Evolutionary conservation across 2,113 vertebrate genomes (phyloP).

Genomic region (Mastomys coucha): DNA sequence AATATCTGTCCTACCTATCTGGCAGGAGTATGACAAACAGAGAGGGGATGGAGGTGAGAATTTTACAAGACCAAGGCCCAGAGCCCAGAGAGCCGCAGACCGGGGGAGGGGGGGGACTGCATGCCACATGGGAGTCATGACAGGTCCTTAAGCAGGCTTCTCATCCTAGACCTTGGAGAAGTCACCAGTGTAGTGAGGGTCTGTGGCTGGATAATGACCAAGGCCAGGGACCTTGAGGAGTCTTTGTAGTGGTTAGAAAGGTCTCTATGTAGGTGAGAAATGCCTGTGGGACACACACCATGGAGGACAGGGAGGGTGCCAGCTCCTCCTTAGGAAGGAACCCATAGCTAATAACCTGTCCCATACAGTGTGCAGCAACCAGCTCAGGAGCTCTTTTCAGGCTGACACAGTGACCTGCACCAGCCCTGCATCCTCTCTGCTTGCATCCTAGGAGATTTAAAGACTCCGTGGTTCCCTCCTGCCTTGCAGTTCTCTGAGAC

Average conservation of each 20-base stretch:
- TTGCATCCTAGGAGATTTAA: not conserved
- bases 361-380: not conserved
- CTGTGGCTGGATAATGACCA: not conserved
- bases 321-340: not conserved
- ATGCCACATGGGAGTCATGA: not conserved
- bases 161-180: not conserved
- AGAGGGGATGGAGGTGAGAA: not conserved
- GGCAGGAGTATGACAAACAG: conserved; percentile 44
- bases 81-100: not conserved
- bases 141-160: not conserved
- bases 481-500: not conserved
- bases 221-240: not conserved
- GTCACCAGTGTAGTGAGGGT: not conserved
- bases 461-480: not conserved
- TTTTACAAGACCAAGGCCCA: not conserved
- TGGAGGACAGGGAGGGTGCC: not conserved
- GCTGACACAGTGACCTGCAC: not conserved
- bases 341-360: not conserved
- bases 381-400: not conserved
- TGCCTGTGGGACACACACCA: not conserved
- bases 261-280: fast-evolving
- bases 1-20: conserved; percentile 47
- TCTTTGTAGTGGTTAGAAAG: not conserved
- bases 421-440: not conserved
- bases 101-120: not conserved